Evolutionary conservation across 1,140 invertebrate species (phyloP), one percentile per base, ranked within the genome.

Genomic region (Plectus sambesii): DNA sequence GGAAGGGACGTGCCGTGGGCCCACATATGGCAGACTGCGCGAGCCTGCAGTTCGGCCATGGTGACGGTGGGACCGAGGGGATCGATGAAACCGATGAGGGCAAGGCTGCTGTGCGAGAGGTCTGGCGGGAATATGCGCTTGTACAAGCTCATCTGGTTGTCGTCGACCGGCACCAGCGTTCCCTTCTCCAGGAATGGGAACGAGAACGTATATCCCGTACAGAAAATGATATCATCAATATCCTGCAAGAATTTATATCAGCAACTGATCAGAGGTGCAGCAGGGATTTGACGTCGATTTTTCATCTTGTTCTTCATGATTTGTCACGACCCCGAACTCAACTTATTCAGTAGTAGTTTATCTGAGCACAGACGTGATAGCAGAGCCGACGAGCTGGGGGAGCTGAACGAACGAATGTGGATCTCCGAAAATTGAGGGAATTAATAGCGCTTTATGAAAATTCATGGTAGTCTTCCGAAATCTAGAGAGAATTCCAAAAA

Each of bases 71-170:
- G 59, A 24, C 73, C 72, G 2, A 72, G 36, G 19, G 74, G 70
- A 55, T 75, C 75, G 37, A 74, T 57, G 19, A 72, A 64, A 3
- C 75, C 75, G 46, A 76, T 73, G 1, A 76, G 43, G 5, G 53
- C 58, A 5, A 60, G 37, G 17, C 48, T 47, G 39, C 62, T 62
- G 39, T 60, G 30, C 29, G 58, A 36, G 5, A 73, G 51, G 30
- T 72, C 17, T 2, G 73, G 72, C 15, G 68, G 69, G 37, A 71
- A 75, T 47, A 73, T 66, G 47, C 66, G 68, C 49, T 71, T 73
- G 56, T 66, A 76, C 0, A 77, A 58, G 1, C 72, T 60, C 5
- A 63, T 51, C 41, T 74, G 70, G 20, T 69, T 57, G 4, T 69
- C 40, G 4, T 54, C 45, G 0, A 57, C 58, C 26, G 35, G 19